Percentiles rank a stretch among this genome's conserved stretches.
These are phyloP conservation scores for Equus quagga DNA, from an alignment of 2,113 vertebrate genomes.

Conservation along the genomic window DNA sequence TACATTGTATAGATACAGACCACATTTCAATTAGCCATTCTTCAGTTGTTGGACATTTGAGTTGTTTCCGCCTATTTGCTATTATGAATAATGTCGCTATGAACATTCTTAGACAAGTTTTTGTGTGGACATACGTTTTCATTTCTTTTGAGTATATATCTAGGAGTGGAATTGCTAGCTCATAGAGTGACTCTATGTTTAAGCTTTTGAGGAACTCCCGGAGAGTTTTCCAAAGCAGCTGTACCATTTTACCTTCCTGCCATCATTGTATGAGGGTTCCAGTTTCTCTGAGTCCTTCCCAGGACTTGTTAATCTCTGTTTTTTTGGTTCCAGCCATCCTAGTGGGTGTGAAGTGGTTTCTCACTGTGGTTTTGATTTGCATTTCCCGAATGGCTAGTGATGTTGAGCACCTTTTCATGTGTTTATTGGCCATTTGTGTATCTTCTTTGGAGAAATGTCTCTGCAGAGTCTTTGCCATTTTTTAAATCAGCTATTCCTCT, in stretches of 20 bases:
- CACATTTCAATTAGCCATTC: background rate
- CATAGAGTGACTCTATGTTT: background rate
- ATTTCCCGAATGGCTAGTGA: background rate
- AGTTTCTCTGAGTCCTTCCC: background rate
- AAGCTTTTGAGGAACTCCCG: background rate
- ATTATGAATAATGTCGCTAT: background rate
- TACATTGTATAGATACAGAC: background rate
- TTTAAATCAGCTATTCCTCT: background rate
- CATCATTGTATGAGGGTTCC: background rate
- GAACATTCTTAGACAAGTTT: background rate
- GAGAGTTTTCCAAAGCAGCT: background rate
- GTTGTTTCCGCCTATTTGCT: background rate
- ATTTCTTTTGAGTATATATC: background rate
- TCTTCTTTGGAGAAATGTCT: background rate
- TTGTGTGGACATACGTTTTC: conserved; percentile 6
- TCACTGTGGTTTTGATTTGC: conserved; percentile 1
- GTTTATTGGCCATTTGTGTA: background rate
- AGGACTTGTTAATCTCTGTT: background rate
- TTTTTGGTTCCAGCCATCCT: conserved; percentile 7
- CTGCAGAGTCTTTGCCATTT: background rate
- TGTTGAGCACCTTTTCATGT: conserved; percentile 12
- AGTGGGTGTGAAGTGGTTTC: background rate
- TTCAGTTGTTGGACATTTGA: background rate
- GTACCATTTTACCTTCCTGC: background rate
- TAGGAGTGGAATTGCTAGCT: background rate